Evolutionary conservation across 2,797 vertebrate genomes (phyloP).

Genomic region (Cyprinella venusta): DNA sequence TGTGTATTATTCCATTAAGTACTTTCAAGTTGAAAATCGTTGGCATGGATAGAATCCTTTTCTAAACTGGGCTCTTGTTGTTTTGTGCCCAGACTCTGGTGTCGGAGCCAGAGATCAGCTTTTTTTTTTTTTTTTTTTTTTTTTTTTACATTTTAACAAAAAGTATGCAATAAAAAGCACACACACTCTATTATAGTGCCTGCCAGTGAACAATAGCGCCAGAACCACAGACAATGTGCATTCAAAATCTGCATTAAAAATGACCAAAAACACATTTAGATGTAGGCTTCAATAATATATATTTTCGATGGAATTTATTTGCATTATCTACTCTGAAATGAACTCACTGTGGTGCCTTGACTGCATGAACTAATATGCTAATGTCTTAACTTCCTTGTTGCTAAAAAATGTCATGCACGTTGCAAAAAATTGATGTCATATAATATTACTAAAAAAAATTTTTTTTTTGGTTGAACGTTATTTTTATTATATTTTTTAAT

Average conservation of each 20-base stretch:
- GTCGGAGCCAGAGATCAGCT: neutral
- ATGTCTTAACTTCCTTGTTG: neutral
- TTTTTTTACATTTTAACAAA: too few relatives aligned
- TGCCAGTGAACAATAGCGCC: too few relatives aligned
- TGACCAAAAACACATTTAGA: too few relatives aligned
- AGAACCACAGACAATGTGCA: neutral
- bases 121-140: neutral
- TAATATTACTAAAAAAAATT: too few relatives aligned
- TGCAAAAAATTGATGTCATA: neutral
- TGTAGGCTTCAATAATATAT: too few relatives aligned
- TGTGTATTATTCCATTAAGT: neutral
- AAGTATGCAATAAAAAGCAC: neutral
- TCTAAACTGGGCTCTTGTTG: neutral
- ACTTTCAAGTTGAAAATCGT: neutral
- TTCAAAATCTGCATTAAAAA: neutral
- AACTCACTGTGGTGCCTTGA: neutral
- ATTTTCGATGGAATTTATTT: neutral
- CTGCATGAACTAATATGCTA: neutral
- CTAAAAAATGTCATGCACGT: neutral
- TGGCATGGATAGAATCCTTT: neutral
- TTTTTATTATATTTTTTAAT: neutral
- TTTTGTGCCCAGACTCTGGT: neutral
- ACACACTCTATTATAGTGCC: too few relatives aligned
- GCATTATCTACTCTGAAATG: neutral
- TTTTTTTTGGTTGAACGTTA: too few relatives aligned